Evolutionary conservation across 2,888 invertebrate genomes (phyloP).

Genomic region (Drosophila mimica): DNA sequence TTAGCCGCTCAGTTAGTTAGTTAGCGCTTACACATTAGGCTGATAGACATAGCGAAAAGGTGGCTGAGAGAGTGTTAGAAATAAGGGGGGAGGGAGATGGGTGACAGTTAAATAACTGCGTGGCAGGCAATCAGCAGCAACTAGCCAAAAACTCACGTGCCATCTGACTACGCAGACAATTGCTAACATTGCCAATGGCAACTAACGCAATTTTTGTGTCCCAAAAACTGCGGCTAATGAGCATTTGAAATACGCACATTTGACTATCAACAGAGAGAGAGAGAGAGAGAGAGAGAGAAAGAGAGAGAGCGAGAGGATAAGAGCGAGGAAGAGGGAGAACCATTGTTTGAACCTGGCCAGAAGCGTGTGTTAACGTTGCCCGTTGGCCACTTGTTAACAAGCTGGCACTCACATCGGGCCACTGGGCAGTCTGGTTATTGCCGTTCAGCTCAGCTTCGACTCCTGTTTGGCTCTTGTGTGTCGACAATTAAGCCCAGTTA

Average conservation of each 20-base stretch:
- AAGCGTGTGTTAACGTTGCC: constrained; percentile 43
- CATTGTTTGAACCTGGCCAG: constrained; percentile 38
- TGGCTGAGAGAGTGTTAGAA: background rate
- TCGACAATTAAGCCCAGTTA: constrained; percentile 76
- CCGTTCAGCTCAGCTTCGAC: constrained; percentile 31
- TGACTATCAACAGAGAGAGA: constrained; percentile 53
- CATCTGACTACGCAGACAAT: constrained; percentile 60
- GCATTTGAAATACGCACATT: constrained; percentile 76
- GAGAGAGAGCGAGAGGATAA: background rate
- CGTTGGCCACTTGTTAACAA: constrained; percentile 74
- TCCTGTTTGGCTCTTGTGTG: constrained; percentile 57
- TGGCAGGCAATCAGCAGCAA: constrained; percentile 52
- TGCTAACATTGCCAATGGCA: constrained; percentile 69
- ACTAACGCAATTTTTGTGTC: constrained; percentile 65
- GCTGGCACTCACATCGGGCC: constrained; percentile 66
- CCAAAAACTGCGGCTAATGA: constrained; percentile 74
- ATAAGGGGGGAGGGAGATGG: background rate
- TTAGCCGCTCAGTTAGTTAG: constrained; percentile 66
- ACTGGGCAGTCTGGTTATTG: constrained; percentile 42
- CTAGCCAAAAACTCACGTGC: constrained; percentile 47
- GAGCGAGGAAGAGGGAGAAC: background rate
- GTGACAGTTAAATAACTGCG: constrained; percentile 28
- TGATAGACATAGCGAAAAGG: constrained; percentile 22
- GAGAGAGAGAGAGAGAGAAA: background rate
- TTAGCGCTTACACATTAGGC: constrained; percentile 61